Conservation (phyloP, 1,140 invertebrate species). For the Achatina immaculata region DNA sequence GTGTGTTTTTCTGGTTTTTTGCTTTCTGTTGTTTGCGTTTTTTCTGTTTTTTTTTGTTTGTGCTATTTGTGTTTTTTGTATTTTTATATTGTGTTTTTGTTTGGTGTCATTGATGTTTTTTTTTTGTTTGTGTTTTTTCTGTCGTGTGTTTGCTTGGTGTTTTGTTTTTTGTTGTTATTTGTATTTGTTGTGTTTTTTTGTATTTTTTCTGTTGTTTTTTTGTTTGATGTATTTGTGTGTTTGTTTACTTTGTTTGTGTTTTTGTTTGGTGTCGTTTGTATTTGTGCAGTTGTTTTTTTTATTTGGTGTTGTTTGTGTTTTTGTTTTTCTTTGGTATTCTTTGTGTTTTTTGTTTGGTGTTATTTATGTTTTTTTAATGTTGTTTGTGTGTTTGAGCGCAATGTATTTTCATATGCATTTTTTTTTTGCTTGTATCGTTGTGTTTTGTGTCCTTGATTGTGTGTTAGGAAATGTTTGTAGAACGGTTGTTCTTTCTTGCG, state of each 20-base stretch:
- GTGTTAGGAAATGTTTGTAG: too few species aligned
- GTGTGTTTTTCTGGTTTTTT: neutral
- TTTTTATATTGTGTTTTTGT: neutral
- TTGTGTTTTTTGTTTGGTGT: neutral
- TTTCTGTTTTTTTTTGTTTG: neutral
- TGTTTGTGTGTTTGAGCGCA: too few species aligned
- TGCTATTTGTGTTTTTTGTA: neutral
- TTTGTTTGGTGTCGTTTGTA: neutral
- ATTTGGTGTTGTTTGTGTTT: neutral
- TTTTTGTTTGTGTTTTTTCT: neutral
- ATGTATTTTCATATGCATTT: neutral
- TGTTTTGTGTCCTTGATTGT: too few species aligned
- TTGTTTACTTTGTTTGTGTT: neutral
- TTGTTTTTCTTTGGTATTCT: neutral
- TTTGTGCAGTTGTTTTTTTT: neutral
- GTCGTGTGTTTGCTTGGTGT: neutral
- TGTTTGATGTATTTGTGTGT: neutral
- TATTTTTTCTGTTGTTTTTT: neutral
- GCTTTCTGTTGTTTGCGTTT: neutral
- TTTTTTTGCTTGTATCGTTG: neutral
- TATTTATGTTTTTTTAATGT: neutral
- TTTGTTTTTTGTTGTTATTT: neutral
- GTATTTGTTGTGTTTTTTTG: neutral
- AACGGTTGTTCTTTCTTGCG: too few species aligned
- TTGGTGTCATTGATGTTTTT: neutral